Evolutionary conservation across 1,140 invertebrate genomes (phyloP).

Genomic region (Asbolus verrucosus): DNA sequence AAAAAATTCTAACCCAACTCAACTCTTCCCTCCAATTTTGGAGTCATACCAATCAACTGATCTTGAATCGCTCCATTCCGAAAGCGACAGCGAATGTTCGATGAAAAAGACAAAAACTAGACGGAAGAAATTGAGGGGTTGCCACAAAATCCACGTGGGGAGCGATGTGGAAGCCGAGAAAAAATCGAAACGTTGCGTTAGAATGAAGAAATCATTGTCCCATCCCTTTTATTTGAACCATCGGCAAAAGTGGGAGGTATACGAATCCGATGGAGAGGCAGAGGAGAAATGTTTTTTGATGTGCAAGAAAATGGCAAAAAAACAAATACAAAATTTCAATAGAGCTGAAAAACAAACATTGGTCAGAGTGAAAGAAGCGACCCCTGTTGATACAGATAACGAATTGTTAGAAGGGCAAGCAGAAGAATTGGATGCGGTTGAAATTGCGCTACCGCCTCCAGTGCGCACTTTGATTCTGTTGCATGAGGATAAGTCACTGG

Average conservation of each 20-base stretch:
- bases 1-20: conserved; percentile 1
- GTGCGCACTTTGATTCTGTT: conserved; percentile 66
- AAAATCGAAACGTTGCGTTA: background rate
- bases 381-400: background rate
- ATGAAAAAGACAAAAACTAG: conserved; percentile 54
- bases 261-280: conserved; percentile 1
- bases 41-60: conserved; percentile 60
- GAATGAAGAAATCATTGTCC: conserved; percentile 7
- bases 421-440: conserved; percentile 38
- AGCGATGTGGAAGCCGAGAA: background rate
- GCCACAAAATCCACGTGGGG: conserved; percentile 15
- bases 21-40: background rate
- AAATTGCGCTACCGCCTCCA: conserved; percentile 64
- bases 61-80: conserved; percentile 63
- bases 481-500: conserved; percentile 65
- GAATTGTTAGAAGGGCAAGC: conserved; percentile 7
- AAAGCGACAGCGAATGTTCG: conserved; percentile 49
- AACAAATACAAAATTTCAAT: too few species aligned
- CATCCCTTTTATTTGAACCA: background rate
- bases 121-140: conserved; percentile 29
- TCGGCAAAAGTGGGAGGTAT: background rate
- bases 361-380: background rate
- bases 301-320: too few species aligned
- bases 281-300: background rate
- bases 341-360: conserved; percentile 2